These are phyloP conservation scores for Valencia hispanica DNA, from an alignment of 2,797 vertebrate genomes.

Conservation along the genomic window DNA sequence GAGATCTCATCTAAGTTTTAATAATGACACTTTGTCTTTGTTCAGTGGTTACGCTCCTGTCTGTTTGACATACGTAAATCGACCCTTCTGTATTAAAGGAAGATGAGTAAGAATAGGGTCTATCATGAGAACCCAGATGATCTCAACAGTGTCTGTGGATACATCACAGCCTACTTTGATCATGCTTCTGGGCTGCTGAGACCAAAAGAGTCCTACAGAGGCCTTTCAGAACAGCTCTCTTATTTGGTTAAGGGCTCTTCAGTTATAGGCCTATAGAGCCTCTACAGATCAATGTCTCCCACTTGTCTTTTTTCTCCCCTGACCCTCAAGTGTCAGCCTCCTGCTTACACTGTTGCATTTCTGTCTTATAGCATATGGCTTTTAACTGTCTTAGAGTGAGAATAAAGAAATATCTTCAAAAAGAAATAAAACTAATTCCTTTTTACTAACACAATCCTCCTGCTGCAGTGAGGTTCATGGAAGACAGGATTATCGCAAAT, in stretches of 20 bases:
- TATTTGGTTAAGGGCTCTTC: slow-evolving; percentile 70
- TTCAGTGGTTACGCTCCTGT: not conserved
- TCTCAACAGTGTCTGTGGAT: slow-evolving; percentile 43
- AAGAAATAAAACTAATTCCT: not conserved
- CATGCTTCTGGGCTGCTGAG: slow-evolving; percentile 45
- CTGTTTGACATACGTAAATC: slow-evolving; percentile 10
- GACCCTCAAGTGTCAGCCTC: slow-evolving; percentile 26
- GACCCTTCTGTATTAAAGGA: slow-evolving; percentile 20
- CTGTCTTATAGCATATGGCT: slow-evolving; percentile 47
- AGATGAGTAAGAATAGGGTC: slow-evolving; percentile 43
- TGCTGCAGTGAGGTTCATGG: not conserved
- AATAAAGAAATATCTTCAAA: slow-evolving; percentile 14
- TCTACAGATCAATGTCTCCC: slow-evolving; percentile 55
- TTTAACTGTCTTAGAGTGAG: slow-evolving; percentile 41
- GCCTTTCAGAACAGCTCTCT: slow-evolving; percentile 54
- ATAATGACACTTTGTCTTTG: slow-evolving; percentile 4
- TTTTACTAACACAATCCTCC: not conserved
- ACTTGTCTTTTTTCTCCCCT: slow-evolving; percentile 17
- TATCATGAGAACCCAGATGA: slow-evolving; percentile 56
- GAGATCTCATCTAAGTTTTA: not conserved
- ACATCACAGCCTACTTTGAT: slow-evolving; percentile 58
- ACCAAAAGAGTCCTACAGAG: slow-evolving; percentile 54
- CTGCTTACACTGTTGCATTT: slow-evolving; percentile 46
- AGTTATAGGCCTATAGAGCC: slow-evolving; percentile 55
- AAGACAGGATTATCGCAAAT: not conserved